These are phyloP conservation scores for Eulemur rubriventer DNA, from an alignment of 2,797 vertebrate species.

Conservation along the genomic window DNA sequence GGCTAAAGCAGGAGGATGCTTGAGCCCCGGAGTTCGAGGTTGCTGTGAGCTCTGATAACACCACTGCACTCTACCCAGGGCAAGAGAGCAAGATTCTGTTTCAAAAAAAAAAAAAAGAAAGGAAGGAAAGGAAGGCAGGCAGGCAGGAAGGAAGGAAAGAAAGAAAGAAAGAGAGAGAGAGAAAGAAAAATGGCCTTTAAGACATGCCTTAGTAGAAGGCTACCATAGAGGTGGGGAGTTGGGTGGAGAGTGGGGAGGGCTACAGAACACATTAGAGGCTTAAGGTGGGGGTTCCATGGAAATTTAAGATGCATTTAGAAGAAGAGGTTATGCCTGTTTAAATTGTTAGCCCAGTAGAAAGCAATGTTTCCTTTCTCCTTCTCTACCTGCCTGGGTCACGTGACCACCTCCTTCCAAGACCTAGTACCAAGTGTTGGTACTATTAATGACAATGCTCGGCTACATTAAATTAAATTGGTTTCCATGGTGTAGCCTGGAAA, in stretches of 20 bases:
- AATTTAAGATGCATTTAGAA: not conserved
- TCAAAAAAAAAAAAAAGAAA: not conserved
- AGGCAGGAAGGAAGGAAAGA: too few relatives aligned
- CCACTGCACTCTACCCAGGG: too few relatives aligned
- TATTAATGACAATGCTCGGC: not conserved
- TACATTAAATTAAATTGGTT: not conserved
- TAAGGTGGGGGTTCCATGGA: not conserved
- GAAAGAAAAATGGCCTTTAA: not conserved
- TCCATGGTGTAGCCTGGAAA: not conserved
- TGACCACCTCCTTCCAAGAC: not conserved
- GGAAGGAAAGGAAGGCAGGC: not conserved
- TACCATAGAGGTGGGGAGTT: fast-evolving
- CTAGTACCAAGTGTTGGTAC: not conserved
- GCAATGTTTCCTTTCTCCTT: not conserved
- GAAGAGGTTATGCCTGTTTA: not conserved
- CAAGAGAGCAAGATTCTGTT: too few relatives aligned
- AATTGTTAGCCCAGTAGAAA: not conserved
- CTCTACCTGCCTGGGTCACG: not conserved
- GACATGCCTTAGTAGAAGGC: too few relatives aligned
- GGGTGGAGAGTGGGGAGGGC: not conserved
- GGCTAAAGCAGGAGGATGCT: too few relatives aligned
- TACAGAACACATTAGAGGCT: fast-evolving
- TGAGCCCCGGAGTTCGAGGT: too few relatives aligned
- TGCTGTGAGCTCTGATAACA: too few relatives aligned
- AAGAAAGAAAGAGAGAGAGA: not conserved